Conservation (phyloP, 2,113 vertebrate genomes). For the Irena cyanogastra region DNA sequence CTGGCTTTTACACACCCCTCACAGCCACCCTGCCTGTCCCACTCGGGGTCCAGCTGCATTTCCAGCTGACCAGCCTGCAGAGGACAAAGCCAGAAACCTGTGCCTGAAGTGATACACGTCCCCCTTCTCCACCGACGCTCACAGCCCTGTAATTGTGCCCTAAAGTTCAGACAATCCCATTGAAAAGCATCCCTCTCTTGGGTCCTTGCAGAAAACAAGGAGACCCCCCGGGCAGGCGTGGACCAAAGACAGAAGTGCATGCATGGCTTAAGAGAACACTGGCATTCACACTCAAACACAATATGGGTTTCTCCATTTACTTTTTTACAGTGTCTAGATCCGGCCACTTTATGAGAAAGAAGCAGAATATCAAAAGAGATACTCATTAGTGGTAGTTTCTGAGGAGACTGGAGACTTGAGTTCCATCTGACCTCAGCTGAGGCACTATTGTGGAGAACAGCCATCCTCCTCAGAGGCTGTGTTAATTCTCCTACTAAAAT, state of each 20-base stretch:
- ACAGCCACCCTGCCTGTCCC: not conserved
- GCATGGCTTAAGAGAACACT: not conserved
- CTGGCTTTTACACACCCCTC: not conserved
- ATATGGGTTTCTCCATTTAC: not conserved
- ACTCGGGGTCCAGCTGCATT: not conserved
- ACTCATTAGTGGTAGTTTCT: not conserved
- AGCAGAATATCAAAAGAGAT: not conserved
- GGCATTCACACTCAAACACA: not conserved
- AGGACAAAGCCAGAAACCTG: fast-evolving
- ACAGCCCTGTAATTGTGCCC: fast-evolving
- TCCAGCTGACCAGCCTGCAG: not conserved
- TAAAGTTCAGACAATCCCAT: not conserved
- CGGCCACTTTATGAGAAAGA: not conserved
- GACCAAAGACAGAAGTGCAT: fast-evolving
- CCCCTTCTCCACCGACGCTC: not conserved
- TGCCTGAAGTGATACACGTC: fast-evolving
- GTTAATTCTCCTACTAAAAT: not conserved
- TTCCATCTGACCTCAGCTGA: not conserved
- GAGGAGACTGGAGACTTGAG: not conserved
- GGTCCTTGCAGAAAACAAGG: fast-evolving
- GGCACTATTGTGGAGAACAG: not conserved
- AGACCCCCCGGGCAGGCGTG: fast-evolving
- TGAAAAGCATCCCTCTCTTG: not conserved
- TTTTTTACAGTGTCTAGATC: not conserved
- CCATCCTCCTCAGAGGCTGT: not conserved